These are phyloP conservation scores for Rotaria socialis DNA, from an alignment of 2,888 invertebrate species.

Conservation along the genomic window DNA sequence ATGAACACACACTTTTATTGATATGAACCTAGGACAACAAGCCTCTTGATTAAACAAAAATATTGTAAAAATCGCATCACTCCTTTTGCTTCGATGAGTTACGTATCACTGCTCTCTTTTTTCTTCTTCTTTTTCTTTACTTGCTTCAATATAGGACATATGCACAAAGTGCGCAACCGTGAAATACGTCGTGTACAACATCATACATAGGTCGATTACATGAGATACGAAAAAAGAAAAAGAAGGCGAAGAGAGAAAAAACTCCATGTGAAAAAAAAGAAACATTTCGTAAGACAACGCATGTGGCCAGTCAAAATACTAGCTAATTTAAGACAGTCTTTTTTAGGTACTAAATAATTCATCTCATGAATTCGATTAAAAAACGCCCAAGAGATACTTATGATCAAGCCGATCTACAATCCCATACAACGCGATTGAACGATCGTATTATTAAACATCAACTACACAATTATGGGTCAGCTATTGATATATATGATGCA, in stretches of 20 bases:
- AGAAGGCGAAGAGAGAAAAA: slow-evolving; percentile 16
- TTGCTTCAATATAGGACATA: background rate
- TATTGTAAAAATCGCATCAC: background rate
- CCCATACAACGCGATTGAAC: background rate
- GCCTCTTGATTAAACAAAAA: background rate
- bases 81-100: background rate
- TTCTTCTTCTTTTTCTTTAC: background rate
- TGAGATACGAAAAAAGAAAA: background rate
- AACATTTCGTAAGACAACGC: background rate
- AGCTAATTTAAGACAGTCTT: background rate
- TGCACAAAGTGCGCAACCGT: slow-evolving; percentile 12
- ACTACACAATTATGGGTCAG: slow-evolving; percentile 20
- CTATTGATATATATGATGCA: slow-evolving; percentile 27
- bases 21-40: background rate
- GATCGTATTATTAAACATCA: slow-evolving; percentile 2
- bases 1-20: background rate
- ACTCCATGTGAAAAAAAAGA: slow-evolving; percentile 3
- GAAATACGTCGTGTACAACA: slow-evolving; percentile 26
- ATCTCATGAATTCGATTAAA: background rate
- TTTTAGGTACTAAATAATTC: background rate
- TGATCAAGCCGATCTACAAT: background rate
- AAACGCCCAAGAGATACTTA: slow-evolving; percentile 5
- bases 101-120: background rate
- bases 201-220: slow-evolving; percentile 12
- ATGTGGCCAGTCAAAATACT: slow-evolving; percentile 17